Evolutionary conservation across 2,113 vertebrate genomes (phyloP).

Genomic region (Merops nubicus): DNA sequence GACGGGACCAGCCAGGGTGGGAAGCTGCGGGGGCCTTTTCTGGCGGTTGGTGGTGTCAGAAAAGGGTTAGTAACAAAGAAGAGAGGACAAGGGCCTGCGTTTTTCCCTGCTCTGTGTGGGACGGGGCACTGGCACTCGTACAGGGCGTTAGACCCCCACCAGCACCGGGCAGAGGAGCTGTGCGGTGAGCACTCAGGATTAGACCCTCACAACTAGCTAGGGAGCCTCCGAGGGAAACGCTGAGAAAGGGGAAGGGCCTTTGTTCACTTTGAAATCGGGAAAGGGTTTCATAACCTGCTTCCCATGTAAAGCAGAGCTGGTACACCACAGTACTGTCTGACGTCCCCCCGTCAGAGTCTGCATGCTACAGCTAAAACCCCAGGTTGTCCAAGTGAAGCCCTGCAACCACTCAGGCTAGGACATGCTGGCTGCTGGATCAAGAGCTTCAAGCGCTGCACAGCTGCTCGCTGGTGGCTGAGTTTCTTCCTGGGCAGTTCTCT

Average conservation of each 20-base stretch:
- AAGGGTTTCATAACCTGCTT: background rate
- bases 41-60: background rate
- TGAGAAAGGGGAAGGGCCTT: background rate
- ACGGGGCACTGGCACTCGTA: rapidly evolving
- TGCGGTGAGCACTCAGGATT: rapidly evolving
- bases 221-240: background rate
- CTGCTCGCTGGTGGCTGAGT: background rate
- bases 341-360: background rate
- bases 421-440: rapidly evolving
- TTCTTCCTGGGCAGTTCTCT: background rate
- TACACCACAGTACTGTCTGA: rapidly evolving
- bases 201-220: background rate
- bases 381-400: background rate
- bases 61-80: background rate
- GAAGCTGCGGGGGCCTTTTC: background rate
- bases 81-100: rapidly evolving
- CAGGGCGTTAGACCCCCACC: background rate
- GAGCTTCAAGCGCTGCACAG: background rate
- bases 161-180: background rate
- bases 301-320: background rate
- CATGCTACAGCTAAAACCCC: background rate
- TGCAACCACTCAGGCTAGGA: background rate
- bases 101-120: rapidly evolving
- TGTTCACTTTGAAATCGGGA: background rate
- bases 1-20: too few species aligned